Base-by-base conservation (phyloP, 2,888 invertebrate species). In the Pterostichus niger region DNA sequence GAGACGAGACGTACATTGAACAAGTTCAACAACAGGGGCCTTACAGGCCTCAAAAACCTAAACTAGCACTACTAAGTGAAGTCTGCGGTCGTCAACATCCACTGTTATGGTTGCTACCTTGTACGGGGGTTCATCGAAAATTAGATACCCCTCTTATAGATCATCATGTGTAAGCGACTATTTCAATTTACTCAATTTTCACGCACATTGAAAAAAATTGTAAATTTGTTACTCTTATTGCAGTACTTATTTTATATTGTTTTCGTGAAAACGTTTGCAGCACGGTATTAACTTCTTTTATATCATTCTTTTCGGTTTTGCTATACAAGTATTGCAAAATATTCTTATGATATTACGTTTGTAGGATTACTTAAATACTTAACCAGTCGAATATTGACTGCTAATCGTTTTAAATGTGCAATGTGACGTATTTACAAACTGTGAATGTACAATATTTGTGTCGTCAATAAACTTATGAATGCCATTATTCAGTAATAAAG, bases 1-100 rank as follows among this genome's bases (percentile, higher is more conserved):
- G 94, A 83, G 97, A 97, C 87, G 96, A 97, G 90, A 97, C 96
- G 17, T 94, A 95, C 0, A 93, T 96, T 0, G 96, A 97, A 88
- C 94, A 95, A 86, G 92, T 95, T 54, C 94, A 94, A 89, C 91
- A 93, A 85, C 93, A 93, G 87, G 94, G 95, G 40, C 91, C 93
- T 61, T 92, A 91, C 86, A 91, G 94, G 54, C 93, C 94, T 31
- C 92, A 92, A 87, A 93, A 93, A 86, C 92, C 92, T 77, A 92
- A 92, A 86, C 91, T 94, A 88, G 92, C 93, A 56, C 90, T 96
- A 73, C 89, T 96, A 77, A 92, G 94, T 54, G 96, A 96, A 90
- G 96, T 96, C 10, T 96, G 95, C 89, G 96, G 96, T 15, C 92
- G 93, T 86, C 94, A 94, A 78, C 94, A 95, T 89, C 94, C 95